Evolutionary conservation across 1,140 invertebrate species (phyloP), one percentile per base, ranked within the genome.

Genomic region (Panagrolaimus sp.): DNA sequence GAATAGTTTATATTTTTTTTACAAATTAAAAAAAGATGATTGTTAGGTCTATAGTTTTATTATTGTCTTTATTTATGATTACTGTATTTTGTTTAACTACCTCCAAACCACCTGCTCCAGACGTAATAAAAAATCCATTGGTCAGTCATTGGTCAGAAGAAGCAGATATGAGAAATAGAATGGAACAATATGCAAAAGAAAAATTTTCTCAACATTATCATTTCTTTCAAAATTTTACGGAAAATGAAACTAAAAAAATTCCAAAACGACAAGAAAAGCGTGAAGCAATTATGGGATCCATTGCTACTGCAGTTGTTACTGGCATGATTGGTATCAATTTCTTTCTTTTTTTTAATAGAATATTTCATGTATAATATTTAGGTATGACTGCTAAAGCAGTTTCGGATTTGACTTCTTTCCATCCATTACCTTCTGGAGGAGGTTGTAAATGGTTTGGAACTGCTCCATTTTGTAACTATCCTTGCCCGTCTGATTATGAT

Each of bases 371-470:
- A 72, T 38, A 17, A 63, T 64, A 32, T 77, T 63, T 46, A 76
- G 74, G 77, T 43, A 80, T 78, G 78, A 78, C 77, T 6, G 73
- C 77, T 7, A 65, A 70, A n/a, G 71, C 78, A 26, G 69, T 78
- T 12, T 63, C 71, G n/a, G 77, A 78, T 21, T 47, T 78, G 28
- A 78, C 78, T 17, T 70, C 67, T 21, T 78, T 67, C 64, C 67
- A 72, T 24, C 74, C 76, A 55, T 52, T 63, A 44, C 28, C 69
- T 17, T 74, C 70, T 14, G 52, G 67, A 43, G 77, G 77, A 3
- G 77, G 77, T 15, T 80, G 77, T 64, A 64, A 65, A 47, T 78
- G 77, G 77, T 78, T 80, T 58, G 77, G 77, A 44, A 78, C 77
- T 14, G 77, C 77, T 43, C 77, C 77, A 12, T 68, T 78, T 3